Evolutionary conservation across 2,113 vertebrate genomes (phyloP).

Genomic region (Halichoerus grypus): DNA sequence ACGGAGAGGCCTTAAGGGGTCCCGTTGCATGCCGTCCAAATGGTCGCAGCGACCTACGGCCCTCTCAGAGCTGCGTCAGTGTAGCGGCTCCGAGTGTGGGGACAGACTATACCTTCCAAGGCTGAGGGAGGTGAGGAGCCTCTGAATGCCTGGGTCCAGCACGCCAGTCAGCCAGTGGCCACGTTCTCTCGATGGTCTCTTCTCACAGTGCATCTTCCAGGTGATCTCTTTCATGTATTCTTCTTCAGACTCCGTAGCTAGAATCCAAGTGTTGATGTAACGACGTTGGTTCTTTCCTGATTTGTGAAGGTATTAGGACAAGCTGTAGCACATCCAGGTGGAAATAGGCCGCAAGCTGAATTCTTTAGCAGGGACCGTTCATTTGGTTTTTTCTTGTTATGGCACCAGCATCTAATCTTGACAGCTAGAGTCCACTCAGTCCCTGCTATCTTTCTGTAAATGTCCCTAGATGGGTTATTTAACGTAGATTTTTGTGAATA

Average conservation of each 20-base stretch:
- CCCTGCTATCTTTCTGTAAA: not conserved
- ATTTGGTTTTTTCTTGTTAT: not conserved
- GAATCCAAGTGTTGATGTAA: not conserved
- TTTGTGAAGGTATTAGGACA: not conserved
- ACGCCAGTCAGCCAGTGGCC: not conserved
- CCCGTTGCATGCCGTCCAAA: not conserved
- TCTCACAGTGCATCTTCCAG: not conserved
- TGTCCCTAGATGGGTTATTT: not conserved
- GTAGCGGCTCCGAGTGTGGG: not conserved
- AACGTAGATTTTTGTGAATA: slow-evolving; percentile 54
- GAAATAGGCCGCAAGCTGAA: not conserved
- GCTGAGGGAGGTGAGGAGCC: not conserved
- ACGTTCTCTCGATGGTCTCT: not conserved
- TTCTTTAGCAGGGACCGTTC: not conserved
- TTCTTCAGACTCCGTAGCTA: not conserved
- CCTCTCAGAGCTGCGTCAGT: not conserved
- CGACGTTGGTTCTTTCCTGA: not conserved
- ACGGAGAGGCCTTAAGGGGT: not conserved
- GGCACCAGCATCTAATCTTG: not conserved
- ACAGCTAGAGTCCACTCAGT: not conserved
- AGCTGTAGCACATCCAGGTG: not conserved
- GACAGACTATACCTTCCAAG: not conserved
- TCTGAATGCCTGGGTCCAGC: not conserved
- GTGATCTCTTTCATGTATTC: not conserved
- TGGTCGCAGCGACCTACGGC: not conserved